Evolutionary conservation across 2,797 vertebrate species (phyloP).

Genomic region (Clarias fuscus): DNA sequence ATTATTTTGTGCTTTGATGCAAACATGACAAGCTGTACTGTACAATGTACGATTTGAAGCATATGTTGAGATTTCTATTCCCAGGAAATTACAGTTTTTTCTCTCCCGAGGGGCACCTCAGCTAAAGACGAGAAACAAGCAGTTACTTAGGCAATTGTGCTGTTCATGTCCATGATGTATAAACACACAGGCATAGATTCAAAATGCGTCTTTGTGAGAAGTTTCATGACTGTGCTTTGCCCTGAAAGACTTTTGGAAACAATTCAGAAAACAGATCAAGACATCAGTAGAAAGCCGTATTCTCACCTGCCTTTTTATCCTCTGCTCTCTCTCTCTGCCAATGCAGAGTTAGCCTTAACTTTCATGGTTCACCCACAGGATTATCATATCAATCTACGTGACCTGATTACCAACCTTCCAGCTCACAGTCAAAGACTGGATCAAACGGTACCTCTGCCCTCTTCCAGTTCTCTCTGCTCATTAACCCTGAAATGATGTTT

Average conservation of each 20-base stretch:
- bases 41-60: no score
- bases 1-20: no score
- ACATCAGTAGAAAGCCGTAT: constrained; percentile 23
- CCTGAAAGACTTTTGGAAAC: constrained; percentile 20
- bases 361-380: constrained; percentile 50
- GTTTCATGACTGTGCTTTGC: background rate
- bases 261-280: constrained; percentile 42
- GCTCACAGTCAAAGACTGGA: constrained; percentile 38
- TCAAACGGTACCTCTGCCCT: constrained; percentile 43
- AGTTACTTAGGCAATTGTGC: no score
- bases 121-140: no score
- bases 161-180: background rate
- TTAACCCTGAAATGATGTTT: constrained; percentile 50
- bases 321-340: constrained; percentile 31
- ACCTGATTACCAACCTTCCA: constrained; percentile 43
- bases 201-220: background rate
- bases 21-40: no score
- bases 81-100: no score
- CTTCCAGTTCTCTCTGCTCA: constrained; percentile 51
- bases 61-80: no score
- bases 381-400: constrained; percentile 54
- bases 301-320: constrained; percentile 22
- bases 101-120: no score
- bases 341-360: constrained; percentile 47
- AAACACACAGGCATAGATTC: background rate